A percentile compares a stretch with the other conserved stretches of the same genome.
Conservation (phyloP, 2,797 vertebrate species). For the Tenualosa ilisha region DNA sequence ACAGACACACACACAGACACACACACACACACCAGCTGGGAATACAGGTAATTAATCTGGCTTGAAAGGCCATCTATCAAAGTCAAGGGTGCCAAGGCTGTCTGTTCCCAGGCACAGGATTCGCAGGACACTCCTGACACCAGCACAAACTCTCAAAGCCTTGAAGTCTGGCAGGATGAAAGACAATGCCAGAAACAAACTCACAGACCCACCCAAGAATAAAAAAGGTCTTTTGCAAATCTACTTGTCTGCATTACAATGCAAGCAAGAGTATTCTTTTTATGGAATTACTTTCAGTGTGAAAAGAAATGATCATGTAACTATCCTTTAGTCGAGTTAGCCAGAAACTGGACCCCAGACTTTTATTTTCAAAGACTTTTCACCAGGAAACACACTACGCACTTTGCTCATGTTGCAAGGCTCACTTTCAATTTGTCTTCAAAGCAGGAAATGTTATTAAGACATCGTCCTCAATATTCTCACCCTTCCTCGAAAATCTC, state of each 20-base stretch:
- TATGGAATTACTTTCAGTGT: neutral
- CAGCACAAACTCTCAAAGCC: slow-evolving; percentile 38
- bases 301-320: neutral
- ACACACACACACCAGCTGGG: slow-evolving; percentile 49
- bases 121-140: slow-evolving; percentile 51
- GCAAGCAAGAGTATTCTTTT: neutral
- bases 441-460: slow-evolving; percentile 2
- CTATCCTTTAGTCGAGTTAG: neutral
- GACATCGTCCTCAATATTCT: neutral
- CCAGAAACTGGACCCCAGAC: neutral
- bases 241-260: neutral
- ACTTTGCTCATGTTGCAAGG: neutral
- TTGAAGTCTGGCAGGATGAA: slow-evolving; percentile 67
- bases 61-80: slow-evolving; percentile 74
- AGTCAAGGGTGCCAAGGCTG: slow-evolving; percentile 62
- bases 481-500: neutral
- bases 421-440: slow-evolving; percentile 6
- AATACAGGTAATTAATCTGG: slow-evolving; percentile 62
- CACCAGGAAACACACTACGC: neutral
- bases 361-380: neutral
- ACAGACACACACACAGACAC: slow-evolving; percentile 18
- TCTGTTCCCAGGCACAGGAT: slow-evolving; percentile 52
- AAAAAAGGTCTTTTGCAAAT: slow-evolving; percentile 5
- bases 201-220: slow-evolving; percentile 42
- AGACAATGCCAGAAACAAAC: slow-evolving; percentile 45